Conservation (phyloP, 30 jellyfish, hydroid and myxozoan genomes). For the Cassiopea xamachana region DNA sequence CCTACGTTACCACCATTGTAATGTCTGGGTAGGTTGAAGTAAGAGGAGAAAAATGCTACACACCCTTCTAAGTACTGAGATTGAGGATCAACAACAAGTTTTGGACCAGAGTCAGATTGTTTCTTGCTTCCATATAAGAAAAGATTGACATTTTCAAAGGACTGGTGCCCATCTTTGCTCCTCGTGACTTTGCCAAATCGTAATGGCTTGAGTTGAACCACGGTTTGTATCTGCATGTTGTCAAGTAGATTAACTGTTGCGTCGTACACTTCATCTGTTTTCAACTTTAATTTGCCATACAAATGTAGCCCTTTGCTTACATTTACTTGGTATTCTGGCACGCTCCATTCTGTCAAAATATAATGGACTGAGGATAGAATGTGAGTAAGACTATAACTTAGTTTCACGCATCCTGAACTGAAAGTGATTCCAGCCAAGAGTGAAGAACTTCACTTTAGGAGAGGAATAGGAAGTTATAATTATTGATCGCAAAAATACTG, state of each 20-base stretch:
- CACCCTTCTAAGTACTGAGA: not conserved
- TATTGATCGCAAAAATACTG: too few species aligned
- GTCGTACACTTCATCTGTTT: not conserved
- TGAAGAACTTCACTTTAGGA: too few species aligned
- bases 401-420: too few species aligned
- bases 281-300: not conserved
- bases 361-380: too few species aligned
- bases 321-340: not conserved
- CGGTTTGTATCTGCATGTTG: not conserved
- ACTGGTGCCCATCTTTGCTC: not conserved
- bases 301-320: not conserved
- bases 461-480: too few species aligned
- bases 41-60: not conserved
- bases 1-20: too few species aligned
- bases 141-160: not conserved
- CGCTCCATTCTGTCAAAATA: not conserved
- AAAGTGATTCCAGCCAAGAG: too few species aligned
- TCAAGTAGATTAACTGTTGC: slow-evolving; percentile 1
- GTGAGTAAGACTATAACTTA: too few species aligned
- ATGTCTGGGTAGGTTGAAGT: too few species aligned
- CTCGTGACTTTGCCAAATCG: not conserved
- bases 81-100: not conserved
- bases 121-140: not conserved
- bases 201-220: not conserved
- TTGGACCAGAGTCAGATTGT: not conserved